Evolutionary conservation across 30 jellyfish, hydroid and myxozoan genomes (phyloP).

Genomic region (Aurelia sp.): DNA sequence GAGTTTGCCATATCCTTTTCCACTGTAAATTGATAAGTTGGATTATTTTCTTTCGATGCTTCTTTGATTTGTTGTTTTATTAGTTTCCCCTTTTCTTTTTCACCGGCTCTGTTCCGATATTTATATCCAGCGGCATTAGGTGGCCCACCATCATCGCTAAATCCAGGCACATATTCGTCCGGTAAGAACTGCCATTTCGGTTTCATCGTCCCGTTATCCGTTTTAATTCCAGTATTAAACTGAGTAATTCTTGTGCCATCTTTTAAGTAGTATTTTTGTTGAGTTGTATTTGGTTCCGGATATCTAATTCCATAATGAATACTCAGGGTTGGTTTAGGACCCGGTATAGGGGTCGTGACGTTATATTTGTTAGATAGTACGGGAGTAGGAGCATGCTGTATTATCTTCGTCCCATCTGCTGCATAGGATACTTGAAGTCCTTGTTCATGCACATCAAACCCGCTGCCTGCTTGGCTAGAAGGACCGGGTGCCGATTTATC

Average conservation of each 20-base stretch:
- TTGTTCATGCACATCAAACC: constrained; percentile 7
- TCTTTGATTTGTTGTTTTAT: constrained; percentile 55
- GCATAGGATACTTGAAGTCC: constrained; percentile 56
- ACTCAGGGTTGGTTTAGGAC: constrained; percentile 37
- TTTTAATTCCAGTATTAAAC: constrained; percentile 70
- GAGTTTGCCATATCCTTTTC: constrained; percentile 27
- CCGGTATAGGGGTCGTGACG: constrained; percentile 55
- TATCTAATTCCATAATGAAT: constrained; percentile 40
- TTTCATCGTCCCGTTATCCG: constrained; percentile 53
- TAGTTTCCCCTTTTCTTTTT: constrained; percentile 54
- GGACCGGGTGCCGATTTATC: background rate
- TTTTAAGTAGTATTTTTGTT: constrained; percentile 7
- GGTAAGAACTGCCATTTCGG: constrained; percentile 57
- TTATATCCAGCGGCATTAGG: constrained; percentile 84
- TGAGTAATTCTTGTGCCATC: constrained; percentile 80
- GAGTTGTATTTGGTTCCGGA: constrained; percentile 75
- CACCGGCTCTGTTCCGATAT: constrained; percentile 69
- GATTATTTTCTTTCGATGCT: constrained; percentile 60
- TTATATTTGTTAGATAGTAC: constrained; percentile 45
- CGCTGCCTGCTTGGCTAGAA: background rate
- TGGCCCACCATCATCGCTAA: constrained; percentile 58
- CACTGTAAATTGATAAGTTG: constrained; percentile 26
- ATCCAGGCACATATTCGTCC: constrained; percentile 74
- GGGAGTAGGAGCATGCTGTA: constrained; percentile 67
- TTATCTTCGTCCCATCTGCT: constrained; percentile 75